phyloP scores from a whole-genome alignment of 2,888 invertebrate genomes.

The Hirtodrosophila duncani region DNA sequence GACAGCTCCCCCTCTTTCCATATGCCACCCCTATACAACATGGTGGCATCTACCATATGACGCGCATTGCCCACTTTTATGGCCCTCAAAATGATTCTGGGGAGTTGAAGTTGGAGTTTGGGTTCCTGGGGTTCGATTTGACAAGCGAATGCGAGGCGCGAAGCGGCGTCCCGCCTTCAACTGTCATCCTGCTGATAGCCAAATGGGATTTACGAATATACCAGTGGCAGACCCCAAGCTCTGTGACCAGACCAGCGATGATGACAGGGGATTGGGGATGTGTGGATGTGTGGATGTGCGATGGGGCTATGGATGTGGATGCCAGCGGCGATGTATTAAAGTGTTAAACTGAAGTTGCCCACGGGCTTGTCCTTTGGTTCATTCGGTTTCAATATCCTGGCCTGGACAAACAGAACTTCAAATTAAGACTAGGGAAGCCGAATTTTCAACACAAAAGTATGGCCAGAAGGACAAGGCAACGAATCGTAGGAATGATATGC shows the following conservation, averaged over 20 bases:
- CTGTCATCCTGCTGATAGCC: constrained; percentile 53
- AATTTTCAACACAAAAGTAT: too few species aligned
- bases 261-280: background rate
- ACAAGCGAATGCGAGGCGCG: constrained; percentile 11
- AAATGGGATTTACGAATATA: constrained; percentile 64
- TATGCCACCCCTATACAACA: background rate
- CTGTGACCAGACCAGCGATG: constrained; percentile 2
- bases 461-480: too few species aligned
- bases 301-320: background rate
- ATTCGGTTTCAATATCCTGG: constrained; percentile 14
- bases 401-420: background rate
- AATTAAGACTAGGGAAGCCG: constrained; percentile 1
- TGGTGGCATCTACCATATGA: too few species aligned
- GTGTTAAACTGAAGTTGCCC: constrained; percentile 47
- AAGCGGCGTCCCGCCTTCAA: background rate
- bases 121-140: constrained; percentile 26
- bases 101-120: constrained; percentile 6
- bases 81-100: constrained; percentile 38
- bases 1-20: background rate
- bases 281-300: background rate
- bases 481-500: too few species aligned
- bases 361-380: constrained; percentile 47
- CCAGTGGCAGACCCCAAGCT: constrained; percentile 5
- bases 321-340: constrained; percentile 38
- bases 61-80: constrained; percentile 47